These are phyloP conservation scores for Platorchestia sp. DNA, from an alignment of 1,140 invertebrate species.

Conservation along the genomic window DNA sequence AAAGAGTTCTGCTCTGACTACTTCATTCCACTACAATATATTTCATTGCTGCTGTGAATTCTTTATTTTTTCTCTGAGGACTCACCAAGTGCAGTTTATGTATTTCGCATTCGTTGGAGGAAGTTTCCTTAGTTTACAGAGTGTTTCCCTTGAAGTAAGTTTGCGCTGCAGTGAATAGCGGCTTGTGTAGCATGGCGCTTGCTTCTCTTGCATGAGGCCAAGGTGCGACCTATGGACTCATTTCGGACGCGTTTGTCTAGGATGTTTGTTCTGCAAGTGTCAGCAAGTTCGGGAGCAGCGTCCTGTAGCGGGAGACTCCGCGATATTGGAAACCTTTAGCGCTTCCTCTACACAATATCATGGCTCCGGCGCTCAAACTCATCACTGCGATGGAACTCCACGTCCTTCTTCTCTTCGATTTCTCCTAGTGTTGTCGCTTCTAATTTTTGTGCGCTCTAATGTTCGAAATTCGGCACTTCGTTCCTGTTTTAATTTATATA, in stretches of 20 bases:
- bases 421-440: background rate
- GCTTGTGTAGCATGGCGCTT: background rate
- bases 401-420: background rate
- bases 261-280: conserved; percentile 55
- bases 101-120: background rate
- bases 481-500: background rate
- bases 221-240: conserved; percentile 34
- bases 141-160: background rate
- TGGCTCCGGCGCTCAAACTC: conserved; percentile 35
- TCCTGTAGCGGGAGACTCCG: conserved; percentile 25
- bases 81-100: background rate
- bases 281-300: conserved; percentile 40
- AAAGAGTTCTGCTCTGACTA: too few relatives aligned
- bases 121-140: background rate
- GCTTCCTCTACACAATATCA: conserved; percentile 54
- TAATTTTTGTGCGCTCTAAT: background rate
- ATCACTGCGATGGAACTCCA: conserved; percentile 14
- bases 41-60: background rate
- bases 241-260: background rate
- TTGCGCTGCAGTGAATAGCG: background rate
- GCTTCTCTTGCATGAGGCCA: background rate
- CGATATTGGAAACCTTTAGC: conserved; percentile 55
- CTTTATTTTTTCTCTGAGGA: background rate
- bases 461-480: background rate
- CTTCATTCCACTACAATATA: background rate